Evolutionary conservation across 2,113 vertebrate species (phyloP), one percentile per base, ranked within the genome.

Genomic region (Carassius auratus): DNA sequence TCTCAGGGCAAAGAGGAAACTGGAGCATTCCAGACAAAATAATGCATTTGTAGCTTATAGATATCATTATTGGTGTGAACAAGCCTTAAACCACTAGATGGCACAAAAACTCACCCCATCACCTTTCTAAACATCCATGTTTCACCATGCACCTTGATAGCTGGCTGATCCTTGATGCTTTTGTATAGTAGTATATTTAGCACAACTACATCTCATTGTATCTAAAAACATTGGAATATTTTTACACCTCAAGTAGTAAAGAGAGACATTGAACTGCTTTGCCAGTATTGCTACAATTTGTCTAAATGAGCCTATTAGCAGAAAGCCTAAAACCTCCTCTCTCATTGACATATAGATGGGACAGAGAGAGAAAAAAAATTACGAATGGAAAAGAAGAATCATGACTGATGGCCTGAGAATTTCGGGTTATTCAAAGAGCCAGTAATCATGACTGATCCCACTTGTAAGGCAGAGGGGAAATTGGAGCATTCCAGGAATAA

Each of bases 401-500:
- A 19, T 84, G 80, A 84, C 79, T 69, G 80, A 84, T 69, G 33
- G 68, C 21, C 69, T 61, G 75, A 33, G 76, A 75, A 76, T n/a
- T 26, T 64, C 42, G n/a, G 61, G 33, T 48, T 89, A 83, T 89
- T 87, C 62, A 26, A 52, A 74, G 38, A 57, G 59, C 84, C 62
- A 14, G 52, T 45, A 84, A 84, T 50, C 33, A 83, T 76, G n/a
- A 83, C 62, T 21, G 48, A 73, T 85, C 48, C 61, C 15, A 50
- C 26, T 84, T 38, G 76, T 30, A 45, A 19, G 33, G 38, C 21
- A 23, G 57, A 48, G 36, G 33, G 81, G 77, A 84, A 86, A 86
- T 84, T 78, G 52, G 66, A 84, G 64, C 81, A 87, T 87, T 86
- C 84, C 69, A 14, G 68, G 59, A n/a, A 74, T 61, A 76, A 85